Base-by-base conservation (phyloP, 2,797 vertebrate genomes). In the Enteromius argenteus region DNA sequence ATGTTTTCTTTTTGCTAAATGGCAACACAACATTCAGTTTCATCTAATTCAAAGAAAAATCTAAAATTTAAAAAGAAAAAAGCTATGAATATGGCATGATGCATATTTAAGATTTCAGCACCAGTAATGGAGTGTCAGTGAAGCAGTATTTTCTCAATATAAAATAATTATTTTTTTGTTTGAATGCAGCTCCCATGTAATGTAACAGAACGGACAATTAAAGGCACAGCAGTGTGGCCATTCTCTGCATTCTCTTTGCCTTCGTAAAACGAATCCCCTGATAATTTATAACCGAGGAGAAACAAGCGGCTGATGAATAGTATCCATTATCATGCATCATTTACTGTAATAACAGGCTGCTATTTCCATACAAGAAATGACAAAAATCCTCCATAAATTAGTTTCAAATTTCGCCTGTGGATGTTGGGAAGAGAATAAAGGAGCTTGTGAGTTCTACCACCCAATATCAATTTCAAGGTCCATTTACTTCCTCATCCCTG, bases 401-500 rank as follows among this genome's bases (percentile, higher is more conserved):
- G 80, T 89, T 85, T 84, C 71, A 74, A 82, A 66, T 84, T 85
- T 86, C 19, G 80, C 86, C 86, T 80, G 85, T 89, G 83, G 88
- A 86, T 85, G 86, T 86, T 84, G 51, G 86, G 84, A 81, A 80
- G 78, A 39, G 60, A 79, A 84, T 84, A 84, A 85, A 85, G 80
- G 83, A 86, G 85, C 83, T 89, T 64, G 85, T 80, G 85, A 85
- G 83, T 80, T 86, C 86, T 89, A 84, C 86, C 83, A 86, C 87
- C 87, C 88, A 86, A 89, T 89, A 89, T 89, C 88, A 89, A 89
- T 89, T 89, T 89, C 87, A 89, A 89, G 88, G 88, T 89, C 88
- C 88, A 89, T 89, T 89, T 88, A 86, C 87, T 85, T 84, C 88
- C 81, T 88, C 88, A 86, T 89, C 87, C 86, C 80, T 83, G 83